Conservation (phyloP, 1,140 invertebrate genomes). For the Berghia stephanieae region DNA sequence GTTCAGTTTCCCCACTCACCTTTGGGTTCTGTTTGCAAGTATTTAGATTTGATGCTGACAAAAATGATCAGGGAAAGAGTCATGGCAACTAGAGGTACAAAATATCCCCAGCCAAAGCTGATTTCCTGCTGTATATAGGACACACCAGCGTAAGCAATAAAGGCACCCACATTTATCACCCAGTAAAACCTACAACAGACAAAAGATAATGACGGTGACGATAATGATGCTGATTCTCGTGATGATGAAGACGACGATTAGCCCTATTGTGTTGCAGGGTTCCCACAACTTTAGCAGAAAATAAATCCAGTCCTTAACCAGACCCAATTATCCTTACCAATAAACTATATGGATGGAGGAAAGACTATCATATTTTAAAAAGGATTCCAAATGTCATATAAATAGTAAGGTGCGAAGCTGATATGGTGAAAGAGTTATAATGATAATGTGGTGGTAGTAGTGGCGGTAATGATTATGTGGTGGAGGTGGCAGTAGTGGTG, state of each 20-base stretch:
- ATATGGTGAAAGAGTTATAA: no score
- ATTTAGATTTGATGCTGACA: slow-evolving; percentile 38
- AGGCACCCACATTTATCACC: slow-evolving; percentile 70
- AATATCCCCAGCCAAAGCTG: slow-evolving; percentile 68
- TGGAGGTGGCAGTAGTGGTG: background rate
- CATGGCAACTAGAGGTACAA: slow-evolving; percentile 66
- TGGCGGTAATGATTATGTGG: background rate
- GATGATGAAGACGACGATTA: background rate
- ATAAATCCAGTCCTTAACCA: no score
- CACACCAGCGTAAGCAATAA: slow-evolving; percentile 68
- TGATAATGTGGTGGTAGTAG: slow-evolving; percentile 9
- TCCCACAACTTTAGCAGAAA: no score
- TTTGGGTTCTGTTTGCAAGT: background rate
- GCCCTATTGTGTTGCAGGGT: no score
- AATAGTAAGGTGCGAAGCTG: background rate
- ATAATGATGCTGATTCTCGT: no score
- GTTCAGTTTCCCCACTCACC: no score
- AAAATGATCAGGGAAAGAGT: slow-evolving; percentile 59
- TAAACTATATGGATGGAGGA: no score
- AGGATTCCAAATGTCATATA: no score
- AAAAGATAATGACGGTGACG: no score
- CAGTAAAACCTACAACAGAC: slow-evolving; percentile 67
- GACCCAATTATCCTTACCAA: no score
- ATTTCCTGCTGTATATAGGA: slow-evolving; percentile 69
- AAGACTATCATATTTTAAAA: slow-evolving; percentile 11